A percentile compares a stretch with the other conserved stretches of the same genome.
Conservation (phyloP, 2,888 invertebrate species). For the Tyria jacobaeae region DNA sequence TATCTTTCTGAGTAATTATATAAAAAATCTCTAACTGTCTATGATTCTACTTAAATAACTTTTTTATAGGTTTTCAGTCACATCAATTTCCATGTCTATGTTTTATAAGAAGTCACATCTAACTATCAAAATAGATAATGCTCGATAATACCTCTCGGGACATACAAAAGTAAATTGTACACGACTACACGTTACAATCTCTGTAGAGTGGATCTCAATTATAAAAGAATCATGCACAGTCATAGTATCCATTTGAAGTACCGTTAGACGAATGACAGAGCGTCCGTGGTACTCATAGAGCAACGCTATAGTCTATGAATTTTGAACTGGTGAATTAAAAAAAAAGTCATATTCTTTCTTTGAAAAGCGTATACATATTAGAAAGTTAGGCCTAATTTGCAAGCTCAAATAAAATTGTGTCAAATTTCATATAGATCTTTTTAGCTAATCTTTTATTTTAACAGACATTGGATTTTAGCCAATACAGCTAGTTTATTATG, state of each 20-base stretch:
- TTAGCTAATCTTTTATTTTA: too few relatives aligned
- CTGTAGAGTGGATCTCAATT: conserved; percentile 69
- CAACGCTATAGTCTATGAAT: conserved; percentile 19
- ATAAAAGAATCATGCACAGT: conserved; percentile 78
- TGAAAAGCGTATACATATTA: neutral
- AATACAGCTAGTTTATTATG: neutral
- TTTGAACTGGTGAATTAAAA: conserved; percentile 9
- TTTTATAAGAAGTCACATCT: neutral
- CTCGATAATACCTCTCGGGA: conserved; percentile 37
- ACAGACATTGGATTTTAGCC: too few relatives aligned
- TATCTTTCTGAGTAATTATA: too few relatives aligned
- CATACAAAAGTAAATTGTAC: conserved; percentile 45
- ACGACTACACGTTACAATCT: conserved; percentile 17
- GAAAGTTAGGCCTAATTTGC: too few relatives aligned
- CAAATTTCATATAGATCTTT: too few relatives aligned
- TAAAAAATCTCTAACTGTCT: too few relatives aligned
- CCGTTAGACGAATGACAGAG: conserved; percentile 79
- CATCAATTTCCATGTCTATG: too few relatives aligned
- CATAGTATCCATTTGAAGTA: conserved; percentile 74
- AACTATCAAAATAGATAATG: conserved; percentile 17
- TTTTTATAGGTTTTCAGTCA: too few relatives aligned
- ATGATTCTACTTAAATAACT: too few relatives aligned
- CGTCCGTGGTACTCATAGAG: conserved; percentile 23
- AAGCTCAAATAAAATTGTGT: too few relatives aligned
- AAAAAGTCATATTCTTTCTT: conserved; percentile 13